Evolutionary conservation across 2,113 vertebrate species (phyloP).

Genomic region (Pteronura brasiliensis): DNA sequence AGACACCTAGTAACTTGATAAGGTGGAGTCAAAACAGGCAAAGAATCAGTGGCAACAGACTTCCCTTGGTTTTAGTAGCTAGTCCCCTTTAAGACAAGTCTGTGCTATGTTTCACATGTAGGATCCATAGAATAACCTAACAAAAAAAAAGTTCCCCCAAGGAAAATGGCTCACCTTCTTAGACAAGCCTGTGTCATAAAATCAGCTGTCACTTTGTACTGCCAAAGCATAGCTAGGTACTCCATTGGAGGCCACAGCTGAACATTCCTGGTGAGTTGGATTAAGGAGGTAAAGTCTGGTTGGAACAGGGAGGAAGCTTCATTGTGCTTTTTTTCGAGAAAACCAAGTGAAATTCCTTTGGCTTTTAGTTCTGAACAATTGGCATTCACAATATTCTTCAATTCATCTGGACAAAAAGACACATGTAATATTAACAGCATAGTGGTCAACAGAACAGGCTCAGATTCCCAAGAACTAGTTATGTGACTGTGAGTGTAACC

Average conservation of each 20-base stretch:
- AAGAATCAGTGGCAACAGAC: background rate
- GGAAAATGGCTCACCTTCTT: conserved; percentile 75
- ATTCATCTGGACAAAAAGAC: conserved; percentile 80
- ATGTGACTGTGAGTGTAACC: background rate
- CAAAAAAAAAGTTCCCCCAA: background rate
- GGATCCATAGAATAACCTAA: background rate
- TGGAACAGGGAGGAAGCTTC: conserved; percentile 51
- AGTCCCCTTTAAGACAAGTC: background rate
- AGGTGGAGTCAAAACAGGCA: background rate
- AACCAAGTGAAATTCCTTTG: conserved; percentile 81
- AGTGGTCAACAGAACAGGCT: background rate
- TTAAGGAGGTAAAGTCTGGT: conserved; percentile 80
- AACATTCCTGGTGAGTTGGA: conserved; percentile 85
- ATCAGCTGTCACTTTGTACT: conserved; percentile 89
- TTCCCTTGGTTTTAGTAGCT: background rate
- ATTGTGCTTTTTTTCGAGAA: conserved; percentile 57
- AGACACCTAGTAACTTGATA: background rate
- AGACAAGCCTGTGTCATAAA: conserved; percentile 79
- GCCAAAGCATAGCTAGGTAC: conserved; percentile 89
- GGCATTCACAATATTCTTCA: conserved; percentile 85
- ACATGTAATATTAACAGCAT: background rate
- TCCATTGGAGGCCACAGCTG: conserved; percentile 96
- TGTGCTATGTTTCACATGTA: background rate
- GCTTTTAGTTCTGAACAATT: conserved; percentile 85
- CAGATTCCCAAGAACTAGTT: background rate